These are phyloP conservation scores for Hartigia nigra DNA, from an alignment of 2,888 invertebrate species.

Conservation along the genomic window DNA sequence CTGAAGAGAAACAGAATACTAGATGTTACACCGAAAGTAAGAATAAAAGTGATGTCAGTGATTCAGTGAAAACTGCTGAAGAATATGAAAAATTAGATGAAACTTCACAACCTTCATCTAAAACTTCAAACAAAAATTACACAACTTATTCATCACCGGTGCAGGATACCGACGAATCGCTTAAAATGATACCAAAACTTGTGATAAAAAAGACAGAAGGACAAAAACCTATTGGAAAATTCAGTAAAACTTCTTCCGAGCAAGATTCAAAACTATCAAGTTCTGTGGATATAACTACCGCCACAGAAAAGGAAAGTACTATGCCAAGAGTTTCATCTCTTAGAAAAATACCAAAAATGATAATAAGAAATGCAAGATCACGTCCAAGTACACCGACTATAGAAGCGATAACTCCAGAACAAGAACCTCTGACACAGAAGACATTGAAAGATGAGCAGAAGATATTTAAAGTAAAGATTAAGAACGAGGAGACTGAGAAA, in stretches of 20 bases:
- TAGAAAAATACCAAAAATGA: constrained; percentile 62
- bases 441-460: constrained; percentile 34
- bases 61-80: not conserved
- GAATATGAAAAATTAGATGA: constrained; percentile 3
- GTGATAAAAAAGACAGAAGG: constrained; percentile 51
- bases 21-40: not conserved
- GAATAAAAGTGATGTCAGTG: not conserved
- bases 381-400: constrained; percentile 58
- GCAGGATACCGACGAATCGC: constrained; percentile 18
- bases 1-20: not conserved
- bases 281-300: constrained; percentile 29
- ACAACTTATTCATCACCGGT: constrained; percentile 6
- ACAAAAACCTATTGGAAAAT: not conserved
- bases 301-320: not conserved
- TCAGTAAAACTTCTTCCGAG: not conserved
- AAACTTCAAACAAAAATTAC: not conserved
- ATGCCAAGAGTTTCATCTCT: constrained; percentile 34
- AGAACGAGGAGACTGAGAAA: constrained; percentile 38
- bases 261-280: constrained; percentile 28
- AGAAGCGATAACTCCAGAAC: constrained; percentile 39
- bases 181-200: constrained; percentile 48
- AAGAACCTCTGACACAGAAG: constrained; percentile 26
- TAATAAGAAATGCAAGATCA: constrained; percentile 57
- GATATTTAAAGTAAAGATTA: constrained; percentile 30
- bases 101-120: not conserved